A percentile compares a stretch with the other conserved stretches of the same genome.
These are phyloP conservation scores for Acrossocheilus wenchowensis DNA, from an alignment of 2,797 vertebrate species.

Conservation along the genomic window DNA sequence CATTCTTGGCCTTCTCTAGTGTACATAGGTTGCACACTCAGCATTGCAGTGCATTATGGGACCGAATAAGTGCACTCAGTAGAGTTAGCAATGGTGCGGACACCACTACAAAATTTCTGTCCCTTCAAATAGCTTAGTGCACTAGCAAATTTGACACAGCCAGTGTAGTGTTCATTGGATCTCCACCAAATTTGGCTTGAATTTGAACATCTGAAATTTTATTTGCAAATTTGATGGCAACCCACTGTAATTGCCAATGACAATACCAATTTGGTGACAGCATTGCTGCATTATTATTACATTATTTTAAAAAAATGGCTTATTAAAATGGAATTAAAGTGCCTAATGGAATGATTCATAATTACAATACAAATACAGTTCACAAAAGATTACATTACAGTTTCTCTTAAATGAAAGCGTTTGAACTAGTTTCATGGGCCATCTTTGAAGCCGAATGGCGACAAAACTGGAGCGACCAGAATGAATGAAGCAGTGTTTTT, in stretches of 20 bases:
- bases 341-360: background rate
- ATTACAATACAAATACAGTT: background rate
- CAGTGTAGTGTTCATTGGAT: no score
- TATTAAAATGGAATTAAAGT: background rate
- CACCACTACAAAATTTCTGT: slow-evolving; percentile 11
- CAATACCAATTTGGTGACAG: background rate
- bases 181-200: background rate
- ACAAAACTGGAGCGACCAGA: background rate
- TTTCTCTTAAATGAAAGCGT: background rate
- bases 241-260: background rate
- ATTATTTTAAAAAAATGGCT: background rate
- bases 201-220: background rate
- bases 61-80: background rate
- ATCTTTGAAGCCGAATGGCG: slow-evolving; percentile 11
- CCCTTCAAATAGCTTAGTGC: background rate
- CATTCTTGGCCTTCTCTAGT: background rate
- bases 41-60: background rate
- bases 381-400: background rate
- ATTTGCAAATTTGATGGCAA: background rate
- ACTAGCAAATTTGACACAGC: background rate
- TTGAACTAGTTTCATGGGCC: slow-evolving; percentile 12
- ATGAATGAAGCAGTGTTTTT: background rate
- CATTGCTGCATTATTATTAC: background rate
- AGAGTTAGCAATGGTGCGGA: background rate
- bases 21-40: background rate